A percentile compares a stretch with the other conserved stretches of the same genome.
These are phyloP conservation scores for Scyliorhinus canicula DNA, from an alignment of 2,797 vertebrate genomes.

Conservation along the genomic window DNA sequence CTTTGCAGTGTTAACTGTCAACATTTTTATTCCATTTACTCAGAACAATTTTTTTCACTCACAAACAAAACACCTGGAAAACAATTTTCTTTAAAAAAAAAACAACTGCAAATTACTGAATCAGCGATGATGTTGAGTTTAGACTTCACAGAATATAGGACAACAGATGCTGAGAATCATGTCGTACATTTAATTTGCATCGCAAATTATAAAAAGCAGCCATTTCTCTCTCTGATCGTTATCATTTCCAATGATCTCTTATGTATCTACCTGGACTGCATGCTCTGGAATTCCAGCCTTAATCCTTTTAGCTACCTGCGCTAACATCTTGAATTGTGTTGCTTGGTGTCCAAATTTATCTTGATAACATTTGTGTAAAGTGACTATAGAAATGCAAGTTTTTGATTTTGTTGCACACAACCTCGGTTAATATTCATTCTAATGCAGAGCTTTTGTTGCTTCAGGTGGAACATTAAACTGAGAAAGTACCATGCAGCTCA, in stretches of 20 bases:
- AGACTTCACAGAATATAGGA: background rate
- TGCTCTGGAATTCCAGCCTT: background rate
- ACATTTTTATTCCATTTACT: background rate
- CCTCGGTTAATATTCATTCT: background rate
- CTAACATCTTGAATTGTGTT: background rate
- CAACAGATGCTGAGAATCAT: background rate
- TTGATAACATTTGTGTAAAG: background rate
- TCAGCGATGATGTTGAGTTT: background rate
- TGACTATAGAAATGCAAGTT: background rate
- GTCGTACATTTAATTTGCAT: background rate
- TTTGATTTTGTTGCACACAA: background rate
- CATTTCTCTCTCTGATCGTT: background rate
- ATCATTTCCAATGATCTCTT: background rate
- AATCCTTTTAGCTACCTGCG: background rate
- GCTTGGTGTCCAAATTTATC: background rate
- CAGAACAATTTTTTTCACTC: background rate
- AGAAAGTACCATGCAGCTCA: background rate
- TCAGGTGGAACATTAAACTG: background rate
- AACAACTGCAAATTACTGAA: background rate
- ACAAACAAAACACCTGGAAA: background rate
- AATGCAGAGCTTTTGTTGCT: background rate
- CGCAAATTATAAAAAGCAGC: background rate
- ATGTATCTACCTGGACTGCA: background rate
- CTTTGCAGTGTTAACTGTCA: background rate
- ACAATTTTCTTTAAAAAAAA: background rate